Evolutionary conservation across 2,888 invertebrate species (phyloP), one percentile per base, ranked within the genome.

Genomic region (Volucella bombylans): DNA sequence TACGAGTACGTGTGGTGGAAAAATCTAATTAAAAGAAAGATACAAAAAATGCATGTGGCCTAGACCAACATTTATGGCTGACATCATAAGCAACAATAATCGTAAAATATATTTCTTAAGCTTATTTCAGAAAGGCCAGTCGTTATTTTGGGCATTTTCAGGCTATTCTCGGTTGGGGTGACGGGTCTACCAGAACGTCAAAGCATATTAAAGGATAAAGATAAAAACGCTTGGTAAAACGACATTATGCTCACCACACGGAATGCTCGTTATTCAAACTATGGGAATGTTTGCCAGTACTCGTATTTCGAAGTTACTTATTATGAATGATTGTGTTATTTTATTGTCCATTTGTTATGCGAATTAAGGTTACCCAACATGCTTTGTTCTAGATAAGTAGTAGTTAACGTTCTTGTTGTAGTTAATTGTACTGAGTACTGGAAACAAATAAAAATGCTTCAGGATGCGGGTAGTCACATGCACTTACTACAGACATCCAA

Each of bases 21-120:
- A 86, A 82, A 80, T 86, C 86, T 86, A 87, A 87, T 87, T 87
- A 87, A 87, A 82, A 31, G 86, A 82, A 80, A 72, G 77, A 80
- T 80, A 80, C 74, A 69, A 80, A 77, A 31, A 78, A 72, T 73
- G 61, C 71, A 76, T 85, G 71, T 78, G 73, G 68, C 82, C 73
- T 68, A 76, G 68, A 55, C 72, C 50, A 68, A 55, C 82, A 78
- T 82, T 82, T 82, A 78, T 78, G 82, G 50, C 64, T 78, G 57
- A 82, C 82, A 82, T 82, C 73, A 82, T 82, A 82, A 78, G 78
- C 68, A 69, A 82, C 72, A 82, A 82, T 82, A 82, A 82, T 82
- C 82, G 82, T 82, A 82, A 82, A 82, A 82, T 82, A 82, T 82
- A 73, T 82, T 82, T 78, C 64, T 31, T 64, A 54, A 73, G 82